These are phyloP conservation scores for Hoplostethus mediterraneus DNA, from an alignment of 2,797 vertebrate species.

Conservation along the genomic window DNA sequence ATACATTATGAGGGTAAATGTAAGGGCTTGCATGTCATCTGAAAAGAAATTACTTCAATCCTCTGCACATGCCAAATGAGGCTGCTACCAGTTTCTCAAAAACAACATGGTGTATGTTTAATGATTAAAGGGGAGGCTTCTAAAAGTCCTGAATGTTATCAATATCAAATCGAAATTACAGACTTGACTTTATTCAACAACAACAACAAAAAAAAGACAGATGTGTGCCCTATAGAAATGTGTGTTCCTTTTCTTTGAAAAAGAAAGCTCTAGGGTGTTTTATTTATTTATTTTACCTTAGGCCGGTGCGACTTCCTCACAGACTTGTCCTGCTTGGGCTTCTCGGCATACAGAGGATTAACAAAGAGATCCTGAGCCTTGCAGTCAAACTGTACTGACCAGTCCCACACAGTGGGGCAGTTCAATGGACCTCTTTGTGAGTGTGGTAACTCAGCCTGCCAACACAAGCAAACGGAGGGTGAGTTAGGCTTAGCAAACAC, in stretches of 20 bases:
- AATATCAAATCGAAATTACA: too few relatives aligned
- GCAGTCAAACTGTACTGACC: constrained; percentile 91
- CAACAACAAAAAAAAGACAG: too few relatives aligned
- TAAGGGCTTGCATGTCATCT: too few relatives aligned
- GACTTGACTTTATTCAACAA: too few relatives aligned
- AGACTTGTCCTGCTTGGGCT: constrained; percentile 83
- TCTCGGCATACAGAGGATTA: constrained; percentile 89
- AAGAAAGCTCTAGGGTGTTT: background rate
- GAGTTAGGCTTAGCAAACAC: background rate
- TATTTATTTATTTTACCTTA: constrained; percentile 79
- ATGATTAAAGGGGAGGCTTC: too few relatives aligned
- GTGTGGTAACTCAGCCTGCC: constrained; percentile 84
- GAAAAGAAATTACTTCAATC: too few relatives aligned
- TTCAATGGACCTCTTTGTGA: constrained; percentile 85
- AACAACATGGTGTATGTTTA: too few relatives aligned
- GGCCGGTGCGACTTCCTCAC: constrained; percentile 81
- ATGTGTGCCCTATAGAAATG: too few relatives aligned
- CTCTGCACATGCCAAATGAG: too few relatives aligned
- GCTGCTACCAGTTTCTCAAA: too few relatives aligned
- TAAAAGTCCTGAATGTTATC: too few relatives aligned
- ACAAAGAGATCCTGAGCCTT: constrained; percentile 87
- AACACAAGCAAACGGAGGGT: constrained; percentile 79
- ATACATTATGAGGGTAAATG: too few relatives aligned
- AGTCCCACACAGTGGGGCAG: constrained; percentile 90
- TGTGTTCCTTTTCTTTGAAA: background rate